Evolutionary conservation across 2,888 invertebrate species (phyloP).

Genomic region (Chrysina gloriosa): DNA sequence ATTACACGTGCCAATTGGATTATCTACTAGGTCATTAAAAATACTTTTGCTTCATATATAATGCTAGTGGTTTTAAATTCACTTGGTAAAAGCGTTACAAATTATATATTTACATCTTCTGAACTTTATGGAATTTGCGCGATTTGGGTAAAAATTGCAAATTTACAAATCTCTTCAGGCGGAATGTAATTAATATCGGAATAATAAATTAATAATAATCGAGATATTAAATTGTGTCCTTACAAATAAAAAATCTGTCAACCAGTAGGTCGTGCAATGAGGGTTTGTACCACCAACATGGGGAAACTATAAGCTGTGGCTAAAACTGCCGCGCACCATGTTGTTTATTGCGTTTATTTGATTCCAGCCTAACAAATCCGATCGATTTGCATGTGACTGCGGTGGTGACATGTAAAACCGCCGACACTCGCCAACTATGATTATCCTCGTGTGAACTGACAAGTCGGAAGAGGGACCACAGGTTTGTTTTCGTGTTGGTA

Average conservation of each 20-base stretch:
- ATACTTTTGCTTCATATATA: too few species aligned
- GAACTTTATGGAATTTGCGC: too few species aligned
- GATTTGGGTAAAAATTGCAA: slow-evolving; percentile 39
- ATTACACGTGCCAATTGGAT: too few species aligned
- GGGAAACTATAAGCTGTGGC: slow-evolving; percentile 40
- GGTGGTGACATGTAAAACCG: slow-evolving; percentile 38
- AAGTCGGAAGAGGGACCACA: slow-evolving; percentile 13
- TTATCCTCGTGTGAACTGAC: slow-evolving; percentile 44
- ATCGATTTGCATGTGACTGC: slow-evolving; percentile 40
- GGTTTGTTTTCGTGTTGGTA: slow-evolving; percentile 7
- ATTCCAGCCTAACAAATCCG: slow-evolving; percentile 43
- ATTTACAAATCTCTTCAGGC: slow-evolving; percentile 42
- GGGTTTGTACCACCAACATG: slow-evolving; percentile 28
- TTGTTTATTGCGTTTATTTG: slow-evolving; percentile 45
- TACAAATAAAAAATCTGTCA: too few species aligned
- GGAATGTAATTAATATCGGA: slow-evolving; percentile 42
- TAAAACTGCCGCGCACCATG: slow-evolving; percentile 35
- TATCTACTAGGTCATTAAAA: too few species aligned
- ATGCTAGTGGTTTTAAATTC: too few species aligned
- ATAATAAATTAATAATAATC: slow-evolving; percentile 45
- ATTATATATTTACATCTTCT: too few species aligned
- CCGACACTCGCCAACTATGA: slow-evolving; percentile 36
- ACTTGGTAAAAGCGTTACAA: too few species aligned
- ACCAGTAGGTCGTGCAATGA: slow-evolving; percentile 41
- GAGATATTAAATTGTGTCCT: slow-evolving; percentile 49